Evolutionary conservation across 2,113 vertebrate genomes (phyloP), one percentile per base, ranked within the genome.

Genomic region (Lynx canadensis): DNA sequence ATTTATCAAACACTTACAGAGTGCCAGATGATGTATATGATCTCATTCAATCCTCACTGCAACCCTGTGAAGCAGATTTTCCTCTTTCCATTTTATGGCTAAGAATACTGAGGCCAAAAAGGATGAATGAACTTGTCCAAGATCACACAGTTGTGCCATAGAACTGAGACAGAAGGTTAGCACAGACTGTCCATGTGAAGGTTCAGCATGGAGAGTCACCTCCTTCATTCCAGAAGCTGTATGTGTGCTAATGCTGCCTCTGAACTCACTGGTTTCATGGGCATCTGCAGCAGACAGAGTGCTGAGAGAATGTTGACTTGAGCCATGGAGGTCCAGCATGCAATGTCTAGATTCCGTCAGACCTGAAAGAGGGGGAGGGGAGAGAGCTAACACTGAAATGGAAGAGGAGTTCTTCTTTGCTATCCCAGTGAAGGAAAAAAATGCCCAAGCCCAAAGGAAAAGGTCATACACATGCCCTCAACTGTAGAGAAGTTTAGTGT

Each of bases 81-180:
- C 9, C 33, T 95, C 86, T 83, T 88, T 82, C 78, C 48, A 93
- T 95, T 96, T 80, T 36, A 69, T 41, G n/a, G 18, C 86, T 93
- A n/a, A 87, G 78, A 80, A 85, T 69, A 85, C 18, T 33, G 41
- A 93, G 82, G 65, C 27, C 76, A 33, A 66, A 38, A 93, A 38
- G 63, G 5, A 68, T 80, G 8, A 84, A 74, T 36, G n/a, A 41
- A 76, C 31, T 57, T 71, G 25, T 48, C 71, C 66, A 33, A 78
- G 60, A 66, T 52, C 55, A 69, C 33, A 14, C 27, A 82, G 63
- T 6, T 38, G 1, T 29, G 29, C 13, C 87, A 29, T 9, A 55
- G 48, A 83, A 12, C 41, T 66, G 79, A 91, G 52, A 74, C 13
- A n/a, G n/a, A 73, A 66, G 89, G 2, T 14, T 4, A 82, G n/a